A percentile compares a stretch with the other conserved stretches of the same genome.
Evolutionary conservation across 2,797 vertebrate genomes (phyloP).

Genomic region (Cryptoblepharus egeriae): DNA sequence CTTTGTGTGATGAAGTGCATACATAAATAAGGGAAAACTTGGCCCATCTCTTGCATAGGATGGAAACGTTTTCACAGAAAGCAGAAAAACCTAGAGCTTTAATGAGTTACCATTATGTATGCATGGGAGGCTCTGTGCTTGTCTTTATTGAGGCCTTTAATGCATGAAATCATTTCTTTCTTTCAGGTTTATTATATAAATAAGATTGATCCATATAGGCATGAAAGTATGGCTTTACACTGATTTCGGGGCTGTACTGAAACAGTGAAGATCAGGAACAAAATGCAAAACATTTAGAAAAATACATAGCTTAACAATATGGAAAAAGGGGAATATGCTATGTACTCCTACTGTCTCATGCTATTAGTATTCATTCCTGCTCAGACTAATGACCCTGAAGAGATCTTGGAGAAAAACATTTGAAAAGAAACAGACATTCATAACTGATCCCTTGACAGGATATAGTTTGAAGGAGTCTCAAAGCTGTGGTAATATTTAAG

Average conservation of each 20-base stretch:
- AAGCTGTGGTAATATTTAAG: conserved; percentile 34
- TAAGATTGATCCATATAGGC: conserved; percentile 35
- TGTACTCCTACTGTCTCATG: conserved; percentile 45
- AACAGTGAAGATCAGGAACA: conserved; percentile 44
- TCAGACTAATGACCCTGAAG: conserved; percentile 66
- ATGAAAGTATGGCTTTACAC: conserved; percentile 49
- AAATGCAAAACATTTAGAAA: conserved; percentile 28
- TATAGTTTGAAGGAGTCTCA: conserved; percentile 57
- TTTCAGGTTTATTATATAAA: conserved; percentile 37
- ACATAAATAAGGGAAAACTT: background rate
- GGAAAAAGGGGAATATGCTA: conserved; percentile 46
- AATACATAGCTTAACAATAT: conserved; percentile 43
- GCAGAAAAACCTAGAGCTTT: background rate
- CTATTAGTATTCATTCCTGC: conserved; percentile 57
- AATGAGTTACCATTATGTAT: background rate
- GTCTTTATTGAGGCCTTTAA: conserved; percentile 10
- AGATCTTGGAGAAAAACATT: conserved; percentile 39
- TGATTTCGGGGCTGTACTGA: conserved; percentile 32
- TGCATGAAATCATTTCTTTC: conserved; percentile 48
- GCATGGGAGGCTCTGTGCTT: background rate
- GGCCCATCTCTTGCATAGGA: background rate
- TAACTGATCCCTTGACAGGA: conserved; percentile 53
- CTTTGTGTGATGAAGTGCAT: background rate
- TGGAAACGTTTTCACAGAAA: background rate
- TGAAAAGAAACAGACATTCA: conserved; percentile 63